These are phyloP conservation scores for Progne subis DNA, from an alignment of 2,113 vertebrate genomes.

Conservation along the genomic window DNA sequence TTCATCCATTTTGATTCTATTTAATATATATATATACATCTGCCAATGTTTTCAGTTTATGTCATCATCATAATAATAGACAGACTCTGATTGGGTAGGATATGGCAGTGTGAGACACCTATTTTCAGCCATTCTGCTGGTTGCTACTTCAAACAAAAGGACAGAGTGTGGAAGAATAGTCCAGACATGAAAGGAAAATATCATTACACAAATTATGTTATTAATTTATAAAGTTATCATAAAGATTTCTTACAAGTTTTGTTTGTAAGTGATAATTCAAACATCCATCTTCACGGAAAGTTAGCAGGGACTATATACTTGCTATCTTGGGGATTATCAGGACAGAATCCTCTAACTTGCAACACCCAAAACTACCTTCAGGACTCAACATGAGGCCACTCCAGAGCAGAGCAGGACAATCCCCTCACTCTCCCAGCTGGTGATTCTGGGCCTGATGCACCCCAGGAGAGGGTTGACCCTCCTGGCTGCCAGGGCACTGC, in stretches of 20 bases:
- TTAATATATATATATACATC: neutral
- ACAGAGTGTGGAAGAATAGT: neutral
- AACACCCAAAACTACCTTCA: neutral
- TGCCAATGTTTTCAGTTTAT: neutral
- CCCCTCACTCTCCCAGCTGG: fast-evolving
- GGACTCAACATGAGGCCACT: fast-evolving
- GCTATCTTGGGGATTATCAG: neutral
- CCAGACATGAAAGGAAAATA: neutral
- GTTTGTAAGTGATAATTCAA: neutral
- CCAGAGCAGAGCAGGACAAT: neutral
- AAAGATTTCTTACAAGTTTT: neutral
- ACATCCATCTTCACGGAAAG: neutral
- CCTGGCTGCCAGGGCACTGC: neutral
- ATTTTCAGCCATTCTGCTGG: neutral
- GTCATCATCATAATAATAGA: neutral
- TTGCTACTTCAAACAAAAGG: neutral
- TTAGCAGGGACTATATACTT: neutral
- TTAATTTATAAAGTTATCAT: neutral
- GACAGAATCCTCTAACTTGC: neutral
- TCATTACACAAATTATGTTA: neutral
- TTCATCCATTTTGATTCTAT: neutral
- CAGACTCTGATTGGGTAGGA: neutral
- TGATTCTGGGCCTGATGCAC: fast-evolving
- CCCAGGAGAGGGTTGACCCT: fast-evolving
- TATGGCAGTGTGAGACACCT: neutral